These are phyloP conservation scores for Apocheima hispidaria DNA, from an alignment of 2,888 invertebrate genomes.

Conservation along the genomic window DNA sequence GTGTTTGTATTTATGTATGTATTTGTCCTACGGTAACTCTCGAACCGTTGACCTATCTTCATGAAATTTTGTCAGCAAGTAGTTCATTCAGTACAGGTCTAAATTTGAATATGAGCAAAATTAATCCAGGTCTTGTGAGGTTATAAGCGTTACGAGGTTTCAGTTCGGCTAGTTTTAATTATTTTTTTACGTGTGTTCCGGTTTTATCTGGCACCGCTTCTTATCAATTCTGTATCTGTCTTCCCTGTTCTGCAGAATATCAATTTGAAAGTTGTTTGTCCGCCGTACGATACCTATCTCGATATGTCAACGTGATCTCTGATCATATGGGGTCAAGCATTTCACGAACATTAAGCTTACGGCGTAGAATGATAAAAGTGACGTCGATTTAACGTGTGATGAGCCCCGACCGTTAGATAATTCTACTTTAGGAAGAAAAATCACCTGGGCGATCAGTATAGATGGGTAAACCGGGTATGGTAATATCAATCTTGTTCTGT, in stretches of 20 bases:
- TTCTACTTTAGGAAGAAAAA: conserved; percentile 19
- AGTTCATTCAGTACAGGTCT: no score
- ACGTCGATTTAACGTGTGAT: conserved; percentile 30
- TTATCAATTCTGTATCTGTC: conserved; percentile 2
- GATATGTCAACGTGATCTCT: conserved; percentile 56
- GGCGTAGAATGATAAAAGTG: conserved; percentile 38
- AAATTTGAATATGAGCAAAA: no score
- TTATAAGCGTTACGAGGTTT: no score
- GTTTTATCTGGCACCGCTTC: no score
- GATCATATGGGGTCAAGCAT: conserved; percentile 54
- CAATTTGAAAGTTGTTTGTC: conserved; percentile 69
- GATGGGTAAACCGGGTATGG: conserved; percentile 18
- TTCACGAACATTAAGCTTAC: conserved; percentile 45
- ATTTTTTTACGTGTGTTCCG: no score
- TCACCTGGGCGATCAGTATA: conserved; percentile 13
- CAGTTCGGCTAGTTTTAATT: no score
- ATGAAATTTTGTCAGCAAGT: no score
- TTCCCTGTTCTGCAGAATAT: conserved; percentile 16
- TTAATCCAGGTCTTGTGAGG: no score
- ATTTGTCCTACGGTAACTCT: no score
- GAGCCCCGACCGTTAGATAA: conserved; percentile 18
- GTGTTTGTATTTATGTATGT: no score
- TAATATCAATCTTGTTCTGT: conserved; percentile 12
- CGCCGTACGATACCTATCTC: conserved; percentile 47
- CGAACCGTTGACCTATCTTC: no score